phyloP scores from a whole-genome alignment of 2,113 vertebrate genomes.

The Aleadryas rufinucha region DNA sequence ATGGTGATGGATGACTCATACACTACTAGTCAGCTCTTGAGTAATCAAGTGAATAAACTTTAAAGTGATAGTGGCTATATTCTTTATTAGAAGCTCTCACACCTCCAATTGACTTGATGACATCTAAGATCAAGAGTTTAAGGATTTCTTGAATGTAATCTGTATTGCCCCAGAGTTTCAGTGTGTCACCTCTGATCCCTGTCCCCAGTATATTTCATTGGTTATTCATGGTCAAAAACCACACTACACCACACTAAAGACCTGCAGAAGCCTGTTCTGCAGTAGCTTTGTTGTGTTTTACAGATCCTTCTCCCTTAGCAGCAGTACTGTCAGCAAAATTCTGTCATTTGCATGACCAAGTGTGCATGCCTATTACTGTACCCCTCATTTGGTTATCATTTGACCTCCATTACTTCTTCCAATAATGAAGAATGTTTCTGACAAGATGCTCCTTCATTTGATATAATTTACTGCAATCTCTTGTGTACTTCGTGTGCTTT shows the following conservation, averaged over 20 bases:
- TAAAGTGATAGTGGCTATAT: neutral
- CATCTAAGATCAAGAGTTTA: neutral
- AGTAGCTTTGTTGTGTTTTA: neutral
- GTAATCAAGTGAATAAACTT: neutral
- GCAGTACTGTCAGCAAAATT: neutral
- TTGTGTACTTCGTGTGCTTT: neutral
- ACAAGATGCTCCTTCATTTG: neutral
- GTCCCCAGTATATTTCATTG: neutral
- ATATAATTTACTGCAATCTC: neutral
- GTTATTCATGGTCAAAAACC: neutral
- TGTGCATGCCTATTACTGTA: neutral
- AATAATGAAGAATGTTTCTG: neutral
- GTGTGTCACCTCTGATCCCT: neutral
- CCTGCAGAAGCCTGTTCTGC: neutral
- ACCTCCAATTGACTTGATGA: neutral
- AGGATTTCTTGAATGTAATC: neutral
- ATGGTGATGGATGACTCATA: neutral
- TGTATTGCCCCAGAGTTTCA: rapidly evolving
- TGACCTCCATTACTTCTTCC: neutral
- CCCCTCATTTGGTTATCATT: neutral
- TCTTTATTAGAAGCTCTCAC: neutral
- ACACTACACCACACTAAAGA: neutral
- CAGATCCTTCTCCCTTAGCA: neutral
- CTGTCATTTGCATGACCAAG: neutral
- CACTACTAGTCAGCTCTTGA: neutral